Conservation (phyloP, 1,140 invertebrate genomes). For the Zaprionus lachaisei region DNA sequence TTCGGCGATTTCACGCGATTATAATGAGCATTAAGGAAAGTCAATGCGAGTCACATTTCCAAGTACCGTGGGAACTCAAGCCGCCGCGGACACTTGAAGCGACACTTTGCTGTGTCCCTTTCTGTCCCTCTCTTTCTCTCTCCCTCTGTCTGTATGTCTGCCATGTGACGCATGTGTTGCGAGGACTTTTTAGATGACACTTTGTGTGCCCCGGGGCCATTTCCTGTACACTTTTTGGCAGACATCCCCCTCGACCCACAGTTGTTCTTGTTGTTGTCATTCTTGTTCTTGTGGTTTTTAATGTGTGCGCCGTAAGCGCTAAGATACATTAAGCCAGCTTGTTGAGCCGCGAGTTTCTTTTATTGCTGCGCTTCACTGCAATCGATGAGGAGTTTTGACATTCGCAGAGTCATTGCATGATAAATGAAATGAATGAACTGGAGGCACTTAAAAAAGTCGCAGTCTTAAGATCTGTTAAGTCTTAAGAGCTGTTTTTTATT, state of each 20-base stretch:
- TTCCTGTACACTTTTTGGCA: conserved; percentile 1
- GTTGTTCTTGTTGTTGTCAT: neutral
- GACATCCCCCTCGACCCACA: neutral
- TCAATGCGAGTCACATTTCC: conserved; percentile 32
- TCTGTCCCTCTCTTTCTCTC: neutral
- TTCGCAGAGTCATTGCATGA: conserved; percentile 18
- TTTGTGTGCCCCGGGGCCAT: neutral
- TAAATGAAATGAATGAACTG: neutral
- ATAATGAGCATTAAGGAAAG: conserved; percentile 45
- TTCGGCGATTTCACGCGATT: conserved; percentile 60
- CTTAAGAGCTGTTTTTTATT: too few species aligned
- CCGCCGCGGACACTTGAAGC: conserved; percentile 44
- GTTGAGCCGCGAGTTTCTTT: conserved; percentile 33
- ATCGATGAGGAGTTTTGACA: neutral
- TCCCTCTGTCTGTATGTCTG: neutral
- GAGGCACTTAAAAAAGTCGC: neutral
- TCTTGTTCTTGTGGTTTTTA: conserved; percentile 39
- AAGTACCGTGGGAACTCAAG: conserved; percentile 41
- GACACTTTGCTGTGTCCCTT: conserved; percentile 22
- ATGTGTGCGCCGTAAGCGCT: conserved; percentile 59
- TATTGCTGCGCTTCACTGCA: conserved; percentile 4
- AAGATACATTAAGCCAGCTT: conserved; percentile 72
- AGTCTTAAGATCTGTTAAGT: neutral
- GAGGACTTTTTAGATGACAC: neutral
- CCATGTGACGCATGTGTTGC: neutral